phyloP scores from a whole-genome alignment of 2,888 invertebrate genomes.

The Crocallis elinguaria region DNA sequence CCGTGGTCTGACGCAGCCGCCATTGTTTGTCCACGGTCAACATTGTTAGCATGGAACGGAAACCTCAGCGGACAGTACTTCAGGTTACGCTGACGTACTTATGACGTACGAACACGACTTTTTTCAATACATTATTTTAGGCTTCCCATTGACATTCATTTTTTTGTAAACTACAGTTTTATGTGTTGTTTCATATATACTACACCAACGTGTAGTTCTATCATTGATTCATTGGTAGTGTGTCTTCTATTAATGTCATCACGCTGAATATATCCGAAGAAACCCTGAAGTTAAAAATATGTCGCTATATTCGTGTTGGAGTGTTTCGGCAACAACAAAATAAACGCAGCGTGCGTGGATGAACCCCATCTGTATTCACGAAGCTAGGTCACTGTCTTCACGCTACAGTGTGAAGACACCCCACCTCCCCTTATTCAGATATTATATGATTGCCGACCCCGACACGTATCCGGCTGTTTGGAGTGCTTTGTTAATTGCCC shows the following conservation, averaged over 20 bases:
- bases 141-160: no score
- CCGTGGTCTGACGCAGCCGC: slow-evolving; percentile 73
- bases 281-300: no score
- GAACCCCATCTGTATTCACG: neutral
- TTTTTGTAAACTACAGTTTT: no score
- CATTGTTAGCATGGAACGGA: slow-evolving; percentile 71
- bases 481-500: slow-evolving; percentile 72
- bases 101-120: no score
- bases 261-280: no score
- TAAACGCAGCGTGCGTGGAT: neutral
- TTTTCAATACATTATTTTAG: no score
- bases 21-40: slow-evolving; percentile 80
- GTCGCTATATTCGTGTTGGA: no score
- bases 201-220: no score
- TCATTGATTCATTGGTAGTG: no score
- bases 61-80: slow-evolving; percentile 6
- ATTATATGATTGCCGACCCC: slow-evolving; percentile 75
- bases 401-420: slow-evolving; percentile 25
- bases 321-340: no score
- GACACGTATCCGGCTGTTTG: slow-evolving; percentile 70
- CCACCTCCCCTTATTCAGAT: slow-evolving; percentile 47
- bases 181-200: no score
- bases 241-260: no score
- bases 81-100: neutral
- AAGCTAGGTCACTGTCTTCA: slow-evolving; percentile 1